Evolutionary conservation across 1,140 invertebrate genomes (phyloP), one percentile per base, ranked within the genome.

Genomic region (Drosophila rufa): DNA sequence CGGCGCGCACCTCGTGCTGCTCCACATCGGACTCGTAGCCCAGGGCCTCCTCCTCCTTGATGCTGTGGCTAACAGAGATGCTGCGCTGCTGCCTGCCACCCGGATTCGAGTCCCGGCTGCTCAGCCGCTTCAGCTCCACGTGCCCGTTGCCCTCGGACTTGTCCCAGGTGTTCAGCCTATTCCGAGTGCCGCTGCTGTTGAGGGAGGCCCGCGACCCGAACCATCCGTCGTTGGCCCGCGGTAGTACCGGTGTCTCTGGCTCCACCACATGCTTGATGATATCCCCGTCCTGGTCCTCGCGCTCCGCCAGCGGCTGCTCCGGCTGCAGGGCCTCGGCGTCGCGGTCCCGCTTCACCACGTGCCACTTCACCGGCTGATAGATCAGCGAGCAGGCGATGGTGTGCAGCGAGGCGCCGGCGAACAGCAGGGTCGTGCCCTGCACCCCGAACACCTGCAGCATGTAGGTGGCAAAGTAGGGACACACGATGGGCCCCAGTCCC

Each of bases 321-420:
- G 46, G 62, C 65, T 91, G 71, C 58, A 82, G 43, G 22, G 87
- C 80, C 64, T 91, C 86, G 0, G 82, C 79, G 27, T 91, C 87
- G 43, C 46, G 93, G 77, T 93, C 65, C 14, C 70, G 73, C 70
- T 84, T 90, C 78, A 94, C 94, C 42, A 94, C 92, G 86, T 96
- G 95, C 94, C 94, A 95, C 79, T 94, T 94, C 7, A 95, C 95
- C n/a, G 95, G 95, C 77, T 96, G 95, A 42, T 95, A 87, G 47
- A 95, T 87, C 64, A 95, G 91, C 22, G 95, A 94, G 48, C 94
- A 95, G 27, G 94, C 94, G 36, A 95, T 90, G 2, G 95, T 93
- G 78, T 95, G 94, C 59, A 95, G 82, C 2, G 94, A 93, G 51
- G 95, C 92, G 17, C 94, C 95, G 36, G 94, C 94, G 65, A 95